Evolutionary conservation across 2,113 vertebrate species (phyloP).

Genomic region (Rhegmatorhina hoffmannsi): DNA sequence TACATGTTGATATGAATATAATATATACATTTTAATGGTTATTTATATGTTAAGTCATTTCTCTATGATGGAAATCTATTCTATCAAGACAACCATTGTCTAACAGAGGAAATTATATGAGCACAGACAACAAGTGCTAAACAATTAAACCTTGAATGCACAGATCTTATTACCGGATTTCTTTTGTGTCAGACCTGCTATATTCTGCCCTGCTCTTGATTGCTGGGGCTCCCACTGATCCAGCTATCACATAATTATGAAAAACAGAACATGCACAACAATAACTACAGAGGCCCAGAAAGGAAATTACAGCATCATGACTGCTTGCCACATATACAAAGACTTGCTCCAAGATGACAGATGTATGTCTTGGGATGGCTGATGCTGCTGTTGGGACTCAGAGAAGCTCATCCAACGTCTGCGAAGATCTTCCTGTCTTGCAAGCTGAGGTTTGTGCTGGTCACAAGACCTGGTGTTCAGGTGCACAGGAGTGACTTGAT

Average conservation of each 20-base stretch:
- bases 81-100: background rate
- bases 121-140: background rate
- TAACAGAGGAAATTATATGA: background rate
- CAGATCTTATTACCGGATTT: background rate
- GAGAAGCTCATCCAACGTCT: background rate
- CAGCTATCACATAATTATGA: background rate
- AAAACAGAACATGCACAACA: conserved; percentile 1
- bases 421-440: accelerated
- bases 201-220: background rate
- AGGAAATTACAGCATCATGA: background rate
- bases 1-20: background rate
- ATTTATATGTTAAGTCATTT: background rate
- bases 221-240: background rate
- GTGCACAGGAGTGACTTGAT: accelerated
- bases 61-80: background rate
- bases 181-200: background rate
- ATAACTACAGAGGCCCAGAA: background rate
- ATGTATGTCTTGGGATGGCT: background rate
- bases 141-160: background rate
- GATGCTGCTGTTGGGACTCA: accelerated
- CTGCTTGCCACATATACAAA: background rate
- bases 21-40: background rate
- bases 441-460: background rate
- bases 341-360: background rate
- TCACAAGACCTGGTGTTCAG: background rate